Evolutionary conservation across 2,113 vertebrate species (phyloP), one percentile per base, ranked within the genome.

Genomic region (Cynocephalus volans): DNA sequence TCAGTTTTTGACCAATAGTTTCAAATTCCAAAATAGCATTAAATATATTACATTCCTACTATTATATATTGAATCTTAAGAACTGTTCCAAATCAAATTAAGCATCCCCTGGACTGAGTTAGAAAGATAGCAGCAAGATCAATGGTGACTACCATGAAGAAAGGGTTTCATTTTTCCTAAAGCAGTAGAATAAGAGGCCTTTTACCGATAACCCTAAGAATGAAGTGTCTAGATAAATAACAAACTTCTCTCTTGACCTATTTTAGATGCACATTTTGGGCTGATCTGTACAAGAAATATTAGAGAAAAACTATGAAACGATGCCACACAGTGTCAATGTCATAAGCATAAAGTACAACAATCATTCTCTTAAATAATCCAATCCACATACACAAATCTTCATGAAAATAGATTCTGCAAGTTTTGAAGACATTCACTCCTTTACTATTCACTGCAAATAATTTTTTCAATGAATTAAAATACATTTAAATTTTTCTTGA

Each of bases 391-490:
- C 33, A 81, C 50, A 95, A 64, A 70, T 67, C 60, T 54, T 58
- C 85, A 82, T 77, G 33, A 95, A 95, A 90, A 60, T 12, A 83
- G 58, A 96, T 81, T 65, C n/a, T 11, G 12, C 64, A 41, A 75
- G 73, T 86, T 90, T 73, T 83, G 85, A 87, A 97, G 96, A 97
- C 41, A 82, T 84, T 93, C 91, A 76, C 33, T 95, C 60, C 75
- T 90, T 62, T 76, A 62, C 65, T 77, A 45, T 41, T 60, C 67
- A 82, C n/a, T 52, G 48, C 36, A 75, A 96, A 93, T 89, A 60
- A 17, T 77, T 89, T 64, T 81, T 95, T 82, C 84, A 93, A 50
- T 80, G 84, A 31, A 93, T 1, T 92, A 48, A 96, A 96, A 96
- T 41, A 88, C 36, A 85, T 58, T 95, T 33, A 97, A 67, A 52